These are phyloP conservation scores for Cheumatopsyche charites DNA, from an alignment of 1,140 invertebrate species.

Conservation along the genomic window DNA sequence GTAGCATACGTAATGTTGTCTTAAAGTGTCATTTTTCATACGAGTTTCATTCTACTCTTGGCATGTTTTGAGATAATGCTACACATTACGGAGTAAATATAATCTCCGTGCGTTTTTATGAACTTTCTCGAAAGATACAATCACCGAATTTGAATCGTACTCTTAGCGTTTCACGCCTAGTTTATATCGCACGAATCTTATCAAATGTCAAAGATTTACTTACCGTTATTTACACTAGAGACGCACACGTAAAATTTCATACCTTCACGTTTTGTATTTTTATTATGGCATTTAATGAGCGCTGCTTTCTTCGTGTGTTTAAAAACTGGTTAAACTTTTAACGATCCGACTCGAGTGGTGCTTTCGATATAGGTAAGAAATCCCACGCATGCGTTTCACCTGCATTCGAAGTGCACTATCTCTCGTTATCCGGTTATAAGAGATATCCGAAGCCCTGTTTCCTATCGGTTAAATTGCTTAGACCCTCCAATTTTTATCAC, in stretches of 20 bases:
- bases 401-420: background rate
- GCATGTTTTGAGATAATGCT: too few species aligned
- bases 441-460: background rate
- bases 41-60: background rate
- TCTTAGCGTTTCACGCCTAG: too few species aligned
- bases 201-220: too few species aligned
- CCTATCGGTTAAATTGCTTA: background rate
- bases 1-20: constrained; percentile 6
- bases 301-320: constrained; percentile 3
- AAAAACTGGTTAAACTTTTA: constrained; percentile 19
- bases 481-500: too few species aligned
- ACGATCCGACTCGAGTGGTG: constrained; percentile 10
- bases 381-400: constrained; percentile 24
- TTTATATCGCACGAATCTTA: too few species aligned
- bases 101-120: too few species aligned
- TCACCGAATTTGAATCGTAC: too few species aligned
- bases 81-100: too few species aligned
- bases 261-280: background rate
- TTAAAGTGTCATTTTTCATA: background rate
- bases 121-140: too few species aligned
- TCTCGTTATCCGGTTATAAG: background rate
- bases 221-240: too few species aligned
- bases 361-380: constrained; percentile 9
- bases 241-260: background rate
- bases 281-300: background rate